Conservation (phyloP, 1,140 invertebrate species). For the Sycophila sp. region DNA sequence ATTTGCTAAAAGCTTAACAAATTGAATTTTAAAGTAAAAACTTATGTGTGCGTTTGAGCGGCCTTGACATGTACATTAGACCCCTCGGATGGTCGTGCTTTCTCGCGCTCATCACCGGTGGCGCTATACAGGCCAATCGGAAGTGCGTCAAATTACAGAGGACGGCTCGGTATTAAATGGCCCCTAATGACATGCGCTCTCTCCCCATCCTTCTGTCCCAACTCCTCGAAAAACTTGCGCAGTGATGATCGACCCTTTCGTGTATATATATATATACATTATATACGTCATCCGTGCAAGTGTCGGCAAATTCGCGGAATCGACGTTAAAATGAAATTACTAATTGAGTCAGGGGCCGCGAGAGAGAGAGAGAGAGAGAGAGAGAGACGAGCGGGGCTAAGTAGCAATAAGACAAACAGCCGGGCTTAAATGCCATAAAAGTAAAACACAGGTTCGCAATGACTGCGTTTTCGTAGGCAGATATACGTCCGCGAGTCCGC, state of each 20-base stretch:
- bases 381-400: conserved; percentile 43
- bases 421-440: conserved; percentile 63
- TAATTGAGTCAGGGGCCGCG: conserved; percentile 65
- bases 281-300: neutral
- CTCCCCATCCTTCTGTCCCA: neutral
- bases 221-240: neutral
- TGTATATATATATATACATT: neutral
- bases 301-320: conserved; percentile 59
- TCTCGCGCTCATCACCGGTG: too few relatives aligned
- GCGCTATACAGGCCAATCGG: conserved; percentile 45
- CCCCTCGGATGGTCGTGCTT: too few relatives aligned
- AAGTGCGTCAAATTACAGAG: conserved; percentile 67
- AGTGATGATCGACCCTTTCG: neutral
- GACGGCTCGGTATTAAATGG: conserved; percentile 59
- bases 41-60: too few relatives aligned
- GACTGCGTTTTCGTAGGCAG: conserved; percentile 41
- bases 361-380: conserved; percentile 35
- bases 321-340: conserved; percentile 66
- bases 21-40: too few relatives aligned
- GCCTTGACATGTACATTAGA: too few relatives aligned
- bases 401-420: conserved; percentile 67
- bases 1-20: too few relatives aligned
- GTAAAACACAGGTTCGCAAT: conserved; percentile 61
- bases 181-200: conserved; percentile 61
- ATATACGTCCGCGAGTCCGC: conserved; percentile 36